Conservation (phyloP, 1,140 invertebrate genomes). For the Aphelenchoides avenae region DNA sequence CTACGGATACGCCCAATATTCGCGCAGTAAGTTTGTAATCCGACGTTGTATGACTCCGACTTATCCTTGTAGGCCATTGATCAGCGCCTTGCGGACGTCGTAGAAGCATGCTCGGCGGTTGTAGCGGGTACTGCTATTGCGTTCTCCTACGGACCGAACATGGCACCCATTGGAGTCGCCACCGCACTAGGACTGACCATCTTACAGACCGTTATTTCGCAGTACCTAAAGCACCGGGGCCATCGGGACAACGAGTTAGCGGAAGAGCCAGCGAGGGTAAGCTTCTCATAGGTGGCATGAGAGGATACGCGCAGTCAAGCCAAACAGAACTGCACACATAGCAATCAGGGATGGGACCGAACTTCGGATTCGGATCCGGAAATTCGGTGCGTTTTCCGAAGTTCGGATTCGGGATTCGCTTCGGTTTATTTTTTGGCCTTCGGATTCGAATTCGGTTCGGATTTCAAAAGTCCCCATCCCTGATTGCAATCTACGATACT, state of each 20-base stretch:
- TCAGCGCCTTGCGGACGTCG: conserved; percentile 33
- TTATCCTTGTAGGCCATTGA: conserved; percentile 21
- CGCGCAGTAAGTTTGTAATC: conserved; percentile 20
- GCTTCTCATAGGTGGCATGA: not conserved
- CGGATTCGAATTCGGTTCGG: too few species aligned
- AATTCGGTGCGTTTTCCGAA: too few species aligned
- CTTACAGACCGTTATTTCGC: conserved; percentile 9
- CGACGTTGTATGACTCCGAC: not conserved
- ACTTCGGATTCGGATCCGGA: too few species aligned
- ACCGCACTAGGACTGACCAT: conserved; percentile 2
- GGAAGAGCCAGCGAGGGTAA: conserved; percentile 14
- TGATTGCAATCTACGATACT: too few species aligned
- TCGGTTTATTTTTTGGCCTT: too few species aligned
- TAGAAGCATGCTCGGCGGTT: conserved; percentile 30
- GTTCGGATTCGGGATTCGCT: too few species aligned
- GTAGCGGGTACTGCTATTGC: conserved; percentile 33
- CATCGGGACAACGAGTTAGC: conserved; percentile 15
- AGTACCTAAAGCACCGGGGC: conserved; percentile 22
- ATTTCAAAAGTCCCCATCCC: too few species aligned
- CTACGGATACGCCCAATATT: conserved; percentile 35
- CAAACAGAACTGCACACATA: too few species aligned
- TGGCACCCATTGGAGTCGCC: conserved; percentile 30
- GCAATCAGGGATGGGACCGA: too few species aligned
- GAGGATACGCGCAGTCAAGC: too few species aligned
- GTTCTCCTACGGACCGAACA: conserved; percentile 27